A percentile compares a stretch with the other conserved stretches of the same genome.
Evolutionary conservation across 2,113 vertebrate genomes (phyloP).

Genomic region (Colaptes auratus): DNA sequence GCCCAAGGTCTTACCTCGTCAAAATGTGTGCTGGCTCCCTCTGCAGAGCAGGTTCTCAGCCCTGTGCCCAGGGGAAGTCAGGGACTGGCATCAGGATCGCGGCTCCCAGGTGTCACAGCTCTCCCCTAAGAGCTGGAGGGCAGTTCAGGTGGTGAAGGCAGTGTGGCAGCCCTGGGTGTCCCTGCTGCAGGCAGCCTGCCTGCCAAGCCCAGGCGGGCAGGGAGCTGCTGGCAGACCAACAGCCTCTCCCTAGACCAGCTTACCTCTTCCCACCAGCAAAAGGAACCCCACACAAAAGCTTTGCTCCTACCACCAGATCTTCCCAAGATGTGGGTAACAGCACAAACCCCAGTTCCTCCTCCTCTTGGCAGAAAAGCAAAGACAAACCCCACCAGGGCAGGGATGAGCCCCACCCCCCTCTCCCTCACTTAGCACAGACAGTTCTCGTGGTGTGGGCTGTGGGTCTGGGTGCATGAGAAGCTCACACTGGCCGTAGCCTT

Average conservation of each 20-base stretch:
- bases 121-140: neutral
- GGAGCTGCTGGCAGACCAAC: fast-evolving
- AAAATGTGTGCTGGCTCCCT: too few species aligned
- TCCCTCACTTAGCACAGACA: neutral
- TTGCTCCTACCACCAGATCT: neutral
- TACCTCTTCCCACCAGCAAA: fast-evolving
- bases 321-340: fast-evolving
- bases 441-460: neutral
- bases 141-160: neutral
- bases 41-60: neutral
- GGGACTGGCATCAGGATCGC: neutral
- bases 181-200: neutral
- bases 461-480: neutral
- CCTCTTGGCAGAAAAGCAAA: neutral
- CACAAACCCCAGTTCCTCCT: neutral
- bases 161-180: neutral
- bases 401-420: neutral
- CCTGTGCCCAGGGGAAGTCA: fast-evolving
- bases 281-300: neutral
- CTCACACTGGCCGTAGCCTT: neutral
- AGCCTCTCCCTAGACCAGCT: neutral
- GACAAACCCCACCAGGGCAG: neutral
- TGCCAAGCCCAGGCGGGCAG: neutral
- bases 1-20: fast-evolving
- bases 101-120: neutral